These are phyloP conservation scores for Propithecus perrieri DNA, from an alignment of 2,797 vertebrate species.

Conservation along the genomic window DNA sequence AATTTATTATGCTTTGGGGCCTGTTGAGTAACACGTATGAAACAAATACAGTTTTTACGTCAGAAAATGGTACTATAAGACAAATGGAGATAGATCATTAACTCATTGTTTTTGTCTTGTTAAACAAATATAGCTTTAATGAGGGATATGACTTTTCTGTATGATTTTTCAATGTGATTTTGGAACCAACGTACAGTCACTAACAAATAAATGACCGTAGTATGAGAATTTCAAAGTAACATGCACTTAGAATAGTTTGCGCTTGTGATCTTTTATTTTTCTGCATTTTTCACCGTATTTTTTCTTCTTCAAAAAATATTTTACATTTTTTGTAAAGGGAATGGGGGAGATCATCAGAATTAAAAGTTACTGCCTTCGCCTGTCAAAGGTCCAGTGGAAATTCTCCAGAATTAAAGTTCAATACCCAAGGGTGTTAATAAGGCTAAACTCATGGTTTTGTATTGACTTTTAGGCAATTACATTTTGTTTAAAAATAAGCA, in stretches of 20 bases:
- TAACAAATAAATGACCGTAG: not conserved
- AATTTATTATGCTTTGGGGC: not conserved
- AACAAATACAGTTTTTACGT: not conserved
- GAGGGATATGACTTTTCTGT: not conserved
- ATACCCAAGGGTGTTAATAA: not conserved
- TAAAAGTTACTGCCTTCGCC: not conserved
- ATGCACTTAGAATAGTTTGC: not conserved
- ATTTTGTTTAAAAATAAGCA: not conserved
- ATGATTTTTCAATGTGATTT: not conserved
- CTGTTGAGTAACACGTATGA: not conserved
- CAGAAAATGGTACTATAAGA: not conserved
- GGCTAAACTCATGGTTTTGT: not conserved
- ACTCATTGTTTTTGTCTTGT: conserved; percentile 18
- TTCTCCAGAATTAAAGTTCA: not conserved
- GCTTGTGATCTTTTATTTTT: not conserved
- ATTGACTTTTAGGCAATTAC: not conserved
- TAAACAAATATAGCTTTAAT: not conserved
- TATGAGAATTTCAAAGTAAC: conserved; percentile 19
- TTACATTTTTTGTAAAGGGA: conserved; percentile 5
- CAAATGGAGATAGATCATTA: not conserved
- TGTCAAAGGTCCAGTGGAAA: not conserved
- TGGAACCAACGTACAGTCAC: not conserved
- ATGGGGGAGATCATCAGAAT: not conserved
- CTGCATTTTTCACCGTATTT: not conserved
- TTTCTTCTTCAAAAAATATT: not conserved